phyloP scores from a whole-genome alignment of 2,888 invertebrate genomes.

The Meiosimyza decipiens region DNA sequence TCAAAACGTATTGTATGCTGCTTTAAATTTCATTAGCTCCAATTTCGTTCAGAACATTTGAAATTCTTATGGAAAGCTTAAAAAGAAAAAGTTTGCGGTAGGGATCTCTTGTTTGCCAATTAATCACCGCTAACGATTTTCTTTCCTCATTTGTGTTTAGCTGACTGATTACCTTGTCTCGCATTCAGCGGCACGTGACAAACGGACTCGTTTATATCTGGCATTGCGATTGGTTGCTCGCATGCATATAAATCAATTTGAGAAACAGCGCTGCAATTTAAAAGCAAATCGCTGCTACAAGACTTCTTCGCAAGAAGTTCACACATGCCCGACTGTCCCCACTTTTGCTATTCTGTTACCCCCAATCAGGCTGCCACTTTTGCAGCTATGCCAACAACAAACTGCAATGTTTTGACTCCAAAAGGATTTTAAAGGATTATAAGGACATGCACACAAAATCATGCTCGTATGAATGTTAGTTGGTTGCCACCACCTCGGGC shows the following conservation, averaged over 20 bases:
- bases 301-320: too few species aligned
- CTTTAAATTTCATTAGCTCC: too few species aligned
- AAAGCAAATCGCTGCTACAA: constrained; percentile 8
- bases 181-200: constrained; percentile 21
- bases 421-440: constrained; percentile 20
- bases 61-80: not conserved
- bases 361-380: not conserved
- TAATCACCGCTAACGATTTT: not conserved
- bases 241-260: constrained; percentile 30
- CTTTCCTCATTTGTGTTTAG: constrained; percentile 4
- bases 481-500: not conserved
- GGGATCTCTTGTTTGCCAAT: not conserved
- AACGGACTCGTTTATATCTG: not conserved
- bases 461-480: not conserved
- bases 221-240: constrained; percentile 17
- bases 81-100: not conserved
- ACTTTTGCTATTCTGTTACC: not conserved
- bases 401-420: constrained; percentile 12
- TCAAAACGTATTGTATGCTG: too few species aligned
- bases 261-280: constrained; percentile 19
- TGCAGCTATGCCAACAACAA: constrained; percentile 1
- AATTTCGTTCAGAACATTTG: not conserved
- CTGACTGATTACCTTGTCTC: constrained; percentile 19
- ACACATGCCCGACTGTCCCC: too few species aligned
- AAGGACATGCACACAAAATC: constrained; percentile 20